Percentiles rank a stretch among this genome's conserved stretches.
Conservation (phyloP, 2,113 vertebrate genomes). For the Oriolus oriolus region DNA sequence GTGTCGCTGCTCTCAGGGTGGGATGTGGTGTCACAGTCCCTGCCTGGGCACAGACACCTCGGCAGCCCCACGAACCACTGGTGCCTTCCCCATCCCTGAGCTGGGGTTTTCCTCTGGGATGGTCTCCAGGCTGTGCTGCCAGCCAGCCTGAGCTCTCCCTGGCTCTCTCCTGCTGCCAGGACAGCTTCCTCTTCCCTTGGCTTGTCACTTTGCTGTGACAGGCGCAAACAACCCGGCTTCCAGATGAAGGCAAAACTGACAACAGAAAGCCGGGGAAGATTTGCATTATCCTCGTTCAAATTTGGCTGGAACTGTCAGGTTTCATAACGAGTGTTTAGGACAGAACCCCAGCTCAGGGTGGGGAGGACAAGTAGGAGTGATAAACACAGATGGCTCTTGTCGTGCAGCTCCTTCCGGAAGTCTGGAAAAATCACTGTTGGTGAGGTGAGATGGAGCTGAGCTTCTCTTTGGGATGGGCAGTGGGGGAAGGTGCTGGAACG, state of each 20-base stretch:
- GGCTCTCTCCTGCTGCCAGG: background rate
- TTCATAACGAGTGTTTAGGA: background rate
- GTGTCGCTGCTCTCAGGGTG: background rate
- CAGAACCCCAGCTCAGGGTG: background rate
- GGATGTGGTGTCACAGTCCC: background rate
- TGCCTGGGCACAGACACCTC: fast-evolving
- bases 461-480: background rate
- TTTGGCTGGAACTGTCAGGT: background rate
- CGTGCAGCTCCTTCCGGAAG: background rate
- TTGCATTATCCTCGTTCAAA: background rate
- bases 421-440: background rate
- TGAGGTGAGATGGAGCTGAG: background rate
- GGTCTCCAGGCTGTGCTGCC: background rate
- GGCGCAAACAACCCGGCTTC: background rate
- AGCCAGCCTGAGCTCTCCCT: background rate
- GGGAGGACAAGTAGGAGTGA: background rate
- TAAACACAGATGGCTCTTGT: background rate
- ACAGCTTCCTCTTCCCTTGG: background rate
- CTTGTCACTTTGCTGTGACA: background rate
- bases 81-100: background rate
- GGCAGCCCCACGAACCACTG: background rate
- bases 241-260: background rate
- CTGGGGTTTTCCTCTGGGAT: background rate
- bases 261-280: background rate
- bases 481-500: background rate